Evolutionary conservation across 2,888 invertebrate genomes (phyloP).

Genomic region (Apocheima hispidaria): DNA sequence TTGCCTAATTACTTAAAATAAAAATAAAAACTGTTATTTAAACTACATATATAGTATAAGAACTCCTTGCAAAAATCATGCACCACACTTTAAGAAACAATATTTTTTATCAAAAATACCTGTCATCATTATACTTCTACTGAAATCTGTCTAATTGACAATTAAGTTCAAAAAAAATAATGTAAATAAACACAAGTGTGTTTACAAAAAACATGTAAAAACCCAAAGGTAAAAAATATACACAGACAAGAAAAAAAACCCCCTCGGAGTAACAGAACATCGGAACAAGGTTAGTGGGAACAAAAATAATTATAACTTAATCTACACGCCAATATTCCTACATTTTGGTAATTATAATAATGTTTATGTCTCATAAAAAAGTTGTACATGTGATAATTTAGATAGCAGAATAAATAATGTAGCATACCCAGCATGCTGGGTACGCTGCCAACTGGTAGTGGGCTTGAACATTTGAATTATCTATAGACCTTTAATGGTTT

Average conservation of each 20-base stretch:
- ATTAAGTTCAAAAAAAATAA: constrained; percentile 9
- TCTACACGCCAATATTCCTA: too few relatives aligned
- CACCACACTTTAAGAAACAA: background rate
- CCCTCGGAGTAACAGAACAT: background rate
- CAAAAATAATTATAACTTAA: background rate
- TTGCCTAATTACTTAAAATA: too few relatives aligned
- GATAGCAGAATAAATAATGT: too few relatives aligned
- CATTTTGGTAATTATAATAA: too few relatives aligned
- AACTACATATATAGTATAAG: too few relatives aligned
- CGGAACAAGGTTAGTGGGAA: background rate
- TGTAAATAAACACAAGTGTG: constrained; percentile 15
- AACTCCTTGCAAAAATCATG: background rate
- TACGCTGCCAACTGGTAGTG: too few relatives aligned
- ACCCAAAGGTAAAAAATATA: background rate
- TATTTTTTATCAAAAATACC: background rate
- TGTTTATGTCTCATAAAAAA: too few relatives aligned
- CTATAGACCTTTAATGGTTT: too few relatives aligned
- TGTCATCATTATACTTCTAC: background rate
- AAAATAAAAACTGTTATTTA: too few relatives aligned
- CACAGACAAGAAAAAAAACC: background rate
- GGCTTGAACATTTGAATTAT: too few relatives aligned
- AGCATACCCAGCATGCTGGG: too few relatives aligned
- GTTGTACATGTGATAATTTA: too few relatives aligned
- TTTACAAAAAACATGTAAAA: constrained; percentile 12
- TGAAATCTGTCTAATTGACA: background rate